Base-by-base conservation (phyloP, 2,888 invertebrate species). In the Andrena minutula region DNA sequence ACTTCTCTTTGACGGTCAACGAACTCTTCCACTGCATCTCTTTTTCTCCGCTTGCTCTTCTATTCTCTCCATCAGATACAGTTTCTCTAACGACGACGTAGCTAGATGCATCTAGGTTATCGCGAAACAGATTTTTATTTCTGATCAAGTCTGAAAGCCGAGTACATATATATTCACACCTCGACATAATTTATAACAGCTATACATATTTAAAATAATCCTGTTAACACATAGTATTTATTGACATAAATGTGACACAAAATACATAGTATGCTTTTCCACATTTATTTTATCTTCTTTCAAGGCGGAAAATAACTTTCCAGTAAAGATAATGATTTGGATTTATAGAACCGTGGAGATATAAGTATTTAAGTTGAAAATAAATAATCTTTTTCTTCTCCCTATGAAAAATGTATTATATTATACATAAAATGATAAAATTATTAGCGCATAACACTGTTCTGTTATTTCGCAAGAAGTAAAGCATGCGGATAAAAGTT, bases 1-100 rank as follows among this genome's bases (percentile, higher is more conserved):
- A 65, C 83, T 82, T 78, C 80, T 81, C 73, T 75, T 84, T 83
- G 79, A 71, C 86, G 86, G 88, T 85, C 88, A 84, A 84, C 74
- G 86, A 87, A 89, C 88, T 85, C 83, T 56, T 63, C 63, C 30
- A 16, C 32, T 73, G 53, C 61, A 74, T 75, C 68, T 72, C 66
- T 72, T 75, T 60, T 68, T 65, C 75, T 66, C 63, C 68, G 58
- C 64, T 51, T 16, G 75, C 64, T 51, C 71, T 79, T 71, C 72
- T 68, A 71, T 83, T 72, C 72, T 79, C 53, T 56, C 60, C 41
- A 32, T 30, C 49, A 49, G 73, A 72, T 72, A 83, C 66, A 82
- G 71, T 83, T 76, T 66, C 53, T 51, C 28, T 51, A 61, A 77
- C 51, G 68, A 69, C 53, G 70, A 28, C 51, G 69, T 81, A 23